Base-by-base conservation (phyloP, 2,797 vertebrate genomes). In the Microctenopoma stevenorrisi region DNA sequence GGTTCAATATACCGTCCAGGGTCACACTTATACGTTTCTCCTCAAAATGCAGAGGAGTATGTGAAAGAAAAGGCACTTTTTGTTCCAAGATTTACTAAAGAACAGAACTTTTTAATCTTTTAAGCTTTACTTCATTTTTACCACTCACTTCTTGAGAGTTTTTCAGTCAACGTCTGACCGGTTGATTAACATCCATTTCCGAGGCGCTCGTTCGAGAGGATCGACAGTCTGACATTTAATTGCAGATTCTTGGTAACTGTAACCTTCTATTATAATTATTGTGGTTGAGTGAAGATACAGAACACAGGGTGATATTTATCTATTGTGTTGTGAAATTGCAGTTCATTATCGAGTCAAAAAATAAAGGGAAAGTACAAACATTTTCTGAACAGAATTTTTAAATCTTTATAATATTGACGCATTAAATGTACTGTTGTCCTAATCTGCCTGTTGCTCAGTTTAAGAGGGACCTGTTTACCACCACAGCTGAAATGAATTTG, bases 181-280 rank as follows among this genome's bases (percentile, higher is more conserved):
- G 60, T 50, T 67, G 55, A 79, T 87, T 85, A 85, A 69, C 53
- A 74, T 74, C 79, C 53, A 26, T 26, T 75, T 48, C 69, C 35
- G 68, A 67, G 38, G 54, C 48, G 25, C 64, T 72, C 14, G 53
- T 61, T 40, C 53, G 66, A 75, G 57, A 76, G 69, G 50, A 57
- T 71, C 65, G 5, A 52, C 37, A 22, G 4, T 63, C 74, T 91
- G 89, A 85, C 87, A 89, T 90, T 88, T 82, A 77, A 68, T 63
- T 38, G 42, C 51, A 2, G 74, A 61, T 72, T 66, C 72, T 81
- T 46, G 79, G 68, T 54, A 81, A 76, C 71, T 80, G 62, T 79
- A 90, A 88, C 87, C 89, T 90, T 90, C 90, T 60, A 64, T 66
- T 56, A 46, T 50, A 60, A 80, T 75, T 64, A 52, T 63, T 66